A percentile compares a stretch with the other conserved stretches of the same genome.
These are phyloP conservation scores for Panonychus citri DNA, from an alignment of 1,140 invertebrate genomes.

Conservation along the genomic window DNA sequence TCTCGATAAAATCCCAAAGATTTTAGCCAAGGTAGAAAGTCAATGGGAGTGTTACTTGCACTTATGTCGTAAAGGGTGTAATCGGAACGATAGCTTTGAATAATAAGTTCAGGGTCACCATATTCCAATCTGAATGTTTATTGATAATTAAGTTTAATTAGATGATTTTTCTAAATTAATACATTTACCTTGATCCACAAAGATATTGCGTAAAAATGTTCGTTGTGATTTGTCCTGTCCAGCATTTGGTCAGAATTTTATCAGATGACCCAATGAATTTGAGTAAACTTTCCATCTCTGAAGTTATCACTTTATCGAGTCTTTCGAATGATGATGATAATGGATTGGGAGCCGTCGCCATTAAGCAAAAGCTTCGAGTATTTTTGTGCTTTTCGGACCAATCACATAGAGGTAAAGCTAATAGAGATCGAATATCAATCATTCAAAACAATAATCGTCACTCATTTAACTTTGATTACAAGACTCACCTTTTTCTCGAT, in stretches of 20 bases:
- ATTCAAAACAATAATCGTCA: too few relatives aligned
- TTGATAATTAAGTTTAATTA: too few relatives aligned
- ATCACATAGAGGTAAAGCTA: conserved; percentile 60
- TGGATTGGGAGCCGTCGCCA: conserved; percentile 43
- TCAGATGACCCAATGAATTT: not conserved
- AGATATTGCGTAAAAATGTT: conserved; percentile 67
- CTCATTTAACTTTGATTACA: too few relatives aligned
- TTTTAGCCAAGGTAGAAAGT: too few relatives aligned
- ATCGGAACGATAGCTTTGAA: too few relatives aligned
- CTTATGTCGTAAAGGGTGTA: too few relatives aligned
- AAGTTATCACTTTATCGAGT: conserved; percentile 15
- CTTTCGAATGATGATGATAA: conserved; percentile 36
- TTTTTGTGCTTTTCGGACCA: conserved; percentile 57
- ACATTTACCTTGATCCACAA: conserved; percentile 26
- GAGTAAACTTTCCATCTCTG: conserved; percentile 8
- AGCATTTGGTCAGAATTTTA: not conserved
- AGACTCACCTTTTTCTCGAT: conserved; percentile 48
- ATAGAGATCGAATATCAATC: too few relatives aligned
- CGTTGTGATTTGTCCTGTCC: conserved; percentile 38
- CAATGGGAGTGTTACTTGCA: too few relatives aligned
- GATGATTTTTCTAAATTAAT: too few relatives aligned
- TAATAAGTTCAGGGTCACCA: too few relatives aligned
- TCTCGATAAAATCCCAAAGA: too few relatives aligned
- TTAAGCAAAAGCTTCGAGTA: conserved; percentile 44
- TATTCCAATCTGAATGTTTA: too few relatives aligned